Conservation (phyloP, 1,140 invertebrate genomes). For the Belonocnema kinseyi region DNA sequence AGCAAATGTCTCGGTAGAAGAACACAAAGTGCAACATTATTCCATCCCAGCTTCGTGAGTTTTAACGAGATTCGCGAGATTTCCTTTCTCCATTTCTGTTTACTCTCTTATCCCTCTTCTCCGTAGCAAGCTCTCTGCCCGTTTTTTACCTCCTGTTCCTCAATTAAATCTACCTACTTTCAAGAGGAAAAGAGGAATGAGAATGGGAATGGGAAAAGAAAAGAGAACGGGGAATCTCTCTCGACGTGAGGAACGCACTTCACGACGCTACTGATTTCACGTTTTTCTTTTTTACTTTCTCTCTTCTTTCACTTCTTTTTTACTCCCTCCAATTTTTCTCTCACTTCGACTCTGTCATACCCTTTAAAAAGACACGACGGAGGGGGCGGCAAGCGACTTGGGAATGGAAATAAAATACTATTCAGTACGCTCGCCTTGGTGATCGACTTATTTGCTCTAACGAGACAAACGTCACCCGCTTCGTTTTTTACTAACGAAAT, state of each 20-base stretch:
- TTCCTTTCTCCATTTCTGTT: slow-evolving; percentile 27
- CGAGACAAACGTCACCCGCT: slow-evolving; percentile 11
- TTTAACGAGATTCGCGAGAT: slow-evolving; percentile 31
- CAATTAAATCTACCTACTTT: slow-evolving; percentile 27
- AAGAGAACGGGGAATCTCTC: slow-evolving; percentile 12
- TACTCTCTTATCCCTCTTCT: slow-evolving; percentile 20
- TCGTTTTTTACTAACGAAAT: not conserved
- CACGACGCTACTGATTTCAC: slow-evolving; percentile 15
- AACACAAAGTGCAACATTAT: slow-evolving; percentile 26
- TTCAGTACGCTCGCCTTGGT: slow-evolving; percentile 7
- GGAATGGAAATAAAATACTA: slow-evolving; percentile 26
- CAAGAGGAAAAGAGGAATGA: not conserved
- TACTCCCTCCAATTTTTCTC: slow-evolving; percentile 25
- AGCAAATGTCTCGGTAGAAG: slow-evolving; percentile 26
- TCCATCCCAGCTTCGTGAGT: slow-evolving; percentile 21
- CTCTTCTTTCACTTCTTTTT: not conserved
- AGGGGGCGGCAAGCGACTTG: not conserved
- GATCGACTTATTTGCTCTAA: slow-evolving; percentile 25
- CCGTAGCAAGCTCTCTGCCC: not conserved
- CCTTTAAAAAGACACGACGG: not conserved
- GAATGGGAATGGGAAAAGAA: slow-evolving; percentile 1
- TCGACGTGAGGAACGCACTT: slow-evolving; percentile 30
- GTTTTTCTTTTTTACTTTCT: not conserved
- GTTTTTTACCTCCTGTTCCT: slow-evolving; percentile 27
- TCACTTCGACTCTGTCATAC: slow-evolving; percentile 15